A percentile compares a stretch with the other conserved stretches of the same genome.
phyloP scores from a whole-genome alignment of 2,113 vertebrate genomes.

The Apteryx mantelli region DNA sequence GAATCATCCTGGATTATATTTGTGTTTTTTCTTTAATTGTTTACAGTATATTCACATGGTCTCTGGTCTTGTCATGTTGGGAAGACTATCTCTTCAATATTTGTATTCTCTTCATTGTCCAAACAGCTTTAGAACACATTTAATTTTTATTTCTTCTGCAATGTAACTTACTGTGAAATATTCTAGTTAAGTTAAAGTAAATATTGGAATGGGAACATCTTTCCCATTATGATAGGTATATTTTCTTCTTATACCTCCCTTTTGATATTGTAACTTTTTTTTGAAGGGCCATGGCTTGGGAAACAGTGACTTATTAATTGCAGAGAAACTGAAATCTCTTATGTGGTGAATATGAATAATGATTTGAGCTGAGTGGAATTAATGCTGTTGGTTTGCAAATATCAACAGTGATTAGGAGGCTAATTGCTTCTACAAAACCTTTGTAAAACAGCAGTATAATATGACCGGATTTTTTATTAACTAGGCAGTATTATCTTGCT shows the following conservation, averaged over 20 bases:
- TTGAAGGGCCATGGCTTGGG: neutral
- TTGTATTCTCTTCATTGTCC: neutral
- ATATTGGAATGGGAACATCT: neutral
- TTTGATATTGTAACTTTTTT: neutral
- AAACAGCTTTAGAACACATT: neutral
- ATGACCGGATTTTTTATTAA: neutral
- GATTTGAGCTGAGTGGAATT: neutral
- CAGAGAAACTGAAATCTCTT: neutral
- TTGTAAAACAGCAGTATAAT: neutral
- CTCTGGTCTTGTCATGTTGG: neutral
- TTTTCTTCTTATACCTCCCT: neutral
- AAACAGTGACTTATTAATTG: neutral
- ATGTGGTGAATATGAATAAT: neutral
- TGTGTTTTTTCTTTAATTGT: neutral
- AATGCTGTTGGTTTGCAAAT: constrained; percentile 2
- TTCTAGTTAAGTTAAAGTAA: neutral
- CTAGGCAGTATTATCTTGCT: neutral
- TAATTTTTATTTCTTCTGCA: neutral
- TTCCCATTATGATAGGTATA: neutral
- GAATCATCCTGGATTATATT: neutral
- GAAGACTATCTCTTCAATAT: neutral
- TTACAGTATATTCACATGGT: neutral
- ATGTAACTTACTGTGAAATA: neutral
- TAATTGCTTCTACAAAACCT: neutral
- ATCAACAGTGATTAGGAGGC: neutral